Base-by-base conservation (phyloP, 1,140 invertebrate species). In the Atta cephalotes region DNA sequence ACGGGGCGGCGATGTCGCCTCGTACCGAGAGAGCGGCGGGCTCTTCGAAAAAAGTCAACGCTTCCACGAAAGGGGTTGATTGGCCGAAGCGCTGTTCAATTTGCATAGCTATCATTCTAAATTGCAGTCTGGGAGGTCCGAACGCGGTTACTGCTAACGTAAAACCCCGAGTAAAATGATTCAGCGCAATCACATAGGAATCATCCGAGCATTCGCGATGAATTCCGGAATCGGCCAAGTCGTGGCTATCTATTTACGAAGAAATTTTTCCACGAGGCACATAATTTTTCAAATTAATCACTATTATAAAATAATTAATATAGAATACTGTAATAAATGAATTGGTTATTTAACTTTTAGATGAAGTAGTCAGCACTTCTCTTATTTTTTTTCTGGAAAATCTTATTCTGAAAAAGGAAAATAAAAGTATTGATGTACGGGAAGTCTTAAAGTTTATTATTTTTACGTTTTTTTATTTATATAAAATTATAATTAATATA, bases 101-200 rank as follows among this genome's bases (percentile, higher is more conserved):
- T 85, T 85, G 82, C 82, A 85, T 85, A 85, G 82, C 82, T 78
- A 85, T 85, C 80, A 84, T 84, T 84, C 80, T 76, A 74, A 63
- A 74, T 76, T 74, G 80, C 80, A n/a, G 56, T 12, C 56, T 84
- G 80, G 70, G 80, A 84, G 80, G 58, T 63, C 80, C 80, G 80
- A 84, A 45, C 45, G 70, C 53, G 80, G 35, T 76, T 84, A 84
- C 71, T 51, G 39, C 39, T 39, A 14, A n/a, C 25, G 53, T 74
- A 49, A 80, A 82, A 60, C 18, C 49, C 12, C 56, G 68, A 62
- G 80, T 39, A 58, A 63, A 84, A 76, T 84, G 70, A 84, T 76
- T 74, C 70, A 76, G 70, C 70, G 45, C 68, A 49, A 51, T 82
- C 62, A 60, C 31, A 62, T 62, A 60, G 35, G 60, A 76, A 28